Base-by-base conservation (phyloP, 2,888 invertebrate species). In the Phragmatobia fuliginosa region DNA sequence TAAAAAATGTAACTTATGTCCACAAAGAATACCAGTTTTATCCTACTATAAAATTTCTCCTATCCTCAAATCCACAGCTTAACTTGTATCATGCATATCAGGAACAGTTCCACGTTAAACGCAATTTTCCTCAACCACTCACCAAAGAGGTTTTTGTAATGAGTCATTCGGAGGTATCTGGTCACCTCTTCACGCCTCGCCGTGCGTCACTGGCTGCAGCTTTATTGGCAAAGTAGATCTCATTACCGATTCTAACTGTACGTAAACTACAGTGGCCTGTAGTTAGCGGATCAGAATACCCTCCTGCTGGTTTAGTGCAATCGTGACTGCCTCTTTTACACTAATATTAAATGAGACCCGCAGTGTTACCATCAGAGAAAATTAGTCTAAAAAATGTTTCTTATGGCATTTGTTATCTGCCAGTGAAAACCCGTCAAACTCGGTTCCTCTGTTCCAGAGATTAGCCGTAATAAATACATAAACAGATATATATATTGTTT, bases 131-230 rank as follows among this genome's bases (percentile, higher is more conserved):
- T 41, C 25, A 62, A 62, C 32, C 25, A 45, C 16, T 58, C 31
- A 21, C 58, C 59, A 68, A 68, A 68, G 58, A 63, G 68, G 63
- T 68, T 68, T 64, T 52, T 68, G 33, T 68, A 36, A 45, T 49
- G 45, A 68, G 18, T 64, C 64, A 60, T n/a, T 52, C 21, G 2
- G 18, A 41, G 41, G 45, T 64, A 68, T 58, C 62, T 68, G 67
- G 52, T 33, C n/a, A 59, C n/a, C 41, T 49, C n/a, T 65, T 69
- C 33, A 65, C 59, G 63, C 33, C 31, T 60, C 60, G 36, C 32
- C 64, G 25, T 62, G 32, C 58, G 31, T 62, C 67, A 52, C 7
- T 67, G 31, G 33, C 45, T 62, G 52, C 56, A 59, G 41, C 59
- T 41, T 31, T 58, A 58, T 58, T 36, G 21, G 7, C 28, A 21